These are phyloP conservation scores for Esox niger DNA, from an alignment of 2,113 vertebrate species.

Conservation along the genomic window DNA sequence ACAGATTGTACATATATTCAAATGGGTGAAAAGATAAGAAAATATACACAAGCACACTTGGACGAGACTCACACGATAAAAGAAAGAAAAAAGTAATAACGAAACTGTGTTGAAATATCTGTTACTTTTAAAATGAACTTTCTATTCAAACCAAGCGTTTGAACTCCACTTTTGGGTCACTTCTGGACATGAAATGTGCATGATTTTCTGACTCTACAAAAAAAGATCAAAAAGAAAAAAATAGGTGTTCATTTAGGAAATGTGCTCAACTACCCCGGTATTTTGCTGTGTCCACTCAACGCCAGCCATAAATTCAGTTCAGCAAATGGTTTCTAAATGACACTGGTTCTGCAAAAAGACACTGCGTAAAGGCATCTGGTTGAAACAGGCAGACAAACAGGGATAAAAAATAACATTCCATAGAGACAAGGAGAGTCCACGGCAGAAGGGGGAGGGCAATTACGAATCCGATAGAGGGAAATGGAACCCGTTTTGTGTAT, in stretches of 20 bases:
- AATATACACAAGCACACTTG: conserved; percentile 28
- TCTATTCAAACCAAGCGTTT: conserved; percentile 43
- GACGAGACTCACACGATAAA: conserved; percentile 20
- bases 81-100: not conserved
- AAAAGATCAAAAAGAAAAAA: conserved; percentile 29
- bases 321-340: conserved; percentile 73
- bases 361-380: conserved; percentile 59
- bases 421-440: conserved; percentile 51
- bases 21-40: conserved; percentile 25
- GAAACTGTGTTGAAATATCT: conserved; percentile 5
- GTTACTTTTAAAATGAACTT: conserved; percentile 22
- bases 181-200: conserved; percentile 24
- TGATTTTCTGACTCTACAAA: conserved; percentile 9
- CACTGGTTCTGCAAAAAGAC: conserved; percentile 71
- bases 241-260: conserved; percentile 62
- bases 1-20: conserved; percentile 24
- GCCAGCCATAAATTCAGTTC: conserved; percentile 64
- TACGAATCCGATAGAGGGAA: conserved; percentile 43
- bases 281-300: conserved; percentile 65
- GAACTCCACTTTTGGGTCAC: conserved; percentile 34
- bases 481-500: conserved; percentile 27
- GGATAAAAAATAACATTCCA: conserved; percentile 51
- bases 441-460: conserved; percentile 35
- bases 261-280: conserved; percentile 64
- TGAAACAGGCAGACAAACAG: conserved; percentile 62